Evolutionary conservation across 2,888 invertebrate genomes (phyloP), one percentile per base, ranked within the genome.

Genomic region (Holacanthella duospinosa): DNA sequence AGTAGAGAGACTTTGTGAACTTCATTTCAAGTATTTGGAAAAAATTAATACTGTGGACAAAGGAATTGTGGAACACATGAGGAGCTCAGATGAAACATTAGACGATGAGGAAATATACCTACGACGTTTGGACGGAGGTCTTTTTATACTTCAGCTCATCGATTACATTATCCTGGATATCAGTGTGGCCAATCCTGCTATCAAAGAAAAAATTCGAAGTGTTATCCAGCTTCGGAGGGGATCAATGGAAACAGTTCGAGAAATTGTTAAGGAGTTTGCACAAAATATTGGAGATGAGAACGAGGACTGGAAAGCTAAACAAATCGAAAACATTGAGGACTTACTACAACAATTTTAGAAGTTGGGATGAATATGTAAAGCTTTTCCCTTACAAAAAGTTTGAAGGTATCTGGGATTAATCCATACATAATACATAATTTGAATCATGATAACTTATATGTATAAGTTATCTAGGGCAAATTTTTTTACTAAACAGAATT

Each of bases 1-100:
- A 80, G 93, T 99, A 0, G 99, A 99, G 78, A 81, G 99, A 66
- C 81, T 99, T 54, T 81, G 99, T 76, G 99, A 99, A 77, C 80
- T 99, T 67, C 96, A 99, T 79, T 92, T 97, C 75, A 95, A 96
- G 77, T 99, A 96, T 78, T 82, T 93, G 77, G 93, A 93, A 74
- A 93, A 93, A 80, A 92, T 96, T 0, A 88, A 93, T 74, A 80
- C 84, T 58, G 84, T 89, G 1, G 93, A 94, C 77, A 84, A 84
- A 25, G 83, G 85, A 73, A 86, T 92, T 74, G 87, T 89, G 55
- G 74, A 75, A 59, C 78, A 80, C 66, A 73, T 67, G 29, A 65
- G 66, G 62, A 76, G 77, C 53, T 80, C 82, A 21, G 80, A 82
- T 65, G 88, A 89, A 70, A 86, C 86, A 16, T 83, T 87, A 64